Conservation (phyloP, 2,888 invertebrate species). For the Dromius quadrimaculatus region DNA sequence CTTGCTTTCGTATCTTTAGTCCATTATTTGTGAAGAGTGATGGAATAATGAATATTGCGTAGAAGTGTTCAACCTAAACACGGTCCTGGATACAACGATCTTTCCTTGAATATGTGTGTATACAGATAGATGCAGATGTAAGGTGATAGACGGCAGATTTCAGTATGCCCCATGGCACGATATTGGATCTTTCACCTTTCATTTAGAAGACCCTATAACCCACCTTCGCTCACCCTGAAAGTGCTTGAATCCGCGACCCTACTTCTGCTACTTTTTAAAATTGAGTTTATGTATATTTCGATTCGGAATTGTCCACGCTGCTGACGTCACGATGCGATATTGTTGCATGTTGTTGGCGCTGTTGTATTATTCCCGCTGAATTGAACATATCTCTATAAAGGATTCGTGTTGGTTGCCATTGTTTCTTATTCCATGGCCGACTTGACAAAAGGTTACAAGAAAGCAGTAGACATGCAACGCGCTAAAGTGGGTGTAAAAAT, state of each 20-base stretch:
- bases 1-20: no score
- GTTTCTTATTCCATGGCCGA: slow-evolving; percentile 46
- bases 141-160: slow-evolving; percentile 27
- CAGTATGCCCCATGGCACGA: slow-evolving; percentile 40
- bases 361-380: slow-evolving; percentile 41
- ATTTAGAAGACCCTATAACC: slow-evolving; percentile 3
- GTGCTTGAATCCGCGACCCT: not conserved
- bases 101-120: slow-evolving; percentile 15
- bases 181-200: slow-evolving; percentile 31
- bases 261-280: slow-evolving; percentile 40
- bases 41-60: no score
- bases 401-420: slow-evolving; percentile 48
- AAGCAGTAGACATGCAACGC: slow-evolving; percentile 39
- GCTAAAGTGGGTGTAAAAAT: slow-evolving; percentile 39
- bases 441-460: slow-evolving; percentile 50
- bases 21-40: no score
- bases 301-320: slow-evolving; percentile 43
- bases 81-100: slow-evolving; percentile 15
- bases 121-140: slow-evolving; percentile 37
- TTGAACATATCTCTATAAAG: slow-evolving; percentile 42
- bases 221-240: not conserved
- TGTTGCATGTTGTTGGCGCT: slow-evolving; percentile 39
- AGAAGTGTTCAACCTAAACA: not conserved
- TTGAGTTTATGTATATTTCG: slow-evolving; percentile 50
- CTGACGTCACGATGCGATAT: slow-evolving; percentile 30